Evolutionary conservation across 2,113 vertebrate species (phyloP).

Genomic region (Nibea albiflora): DNA sequence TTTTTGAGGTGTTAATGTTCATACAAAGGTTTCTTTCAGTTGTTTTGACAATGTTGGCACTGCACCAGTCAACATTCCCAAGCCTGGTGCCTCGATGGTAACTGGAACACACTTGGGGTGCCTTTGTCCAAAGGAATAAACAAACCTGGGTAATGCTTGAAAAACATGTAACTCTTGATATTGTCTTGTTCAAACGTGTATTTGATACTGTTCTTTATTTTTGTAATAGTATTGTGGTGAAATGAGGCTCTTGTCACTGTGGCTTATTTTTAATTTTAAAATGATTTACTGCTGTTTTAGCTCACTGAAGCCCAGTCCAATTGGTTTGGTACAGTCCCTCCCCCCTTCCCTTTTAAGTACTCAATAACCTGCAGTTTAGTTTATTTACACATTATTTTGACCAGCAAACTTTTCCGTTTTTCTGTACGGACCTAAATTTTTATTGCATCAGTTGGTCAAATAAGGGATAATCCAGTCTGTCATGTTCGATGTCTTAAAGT

Average conservation of each 20-base stretch:
- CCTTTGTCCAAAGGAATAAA: constrained; percentile 83
- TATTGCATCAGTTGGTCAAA: constrained; percentile 7
- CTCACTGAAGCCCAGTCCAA: constrained; percentile 16
- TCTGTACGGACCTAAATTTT: neutral
- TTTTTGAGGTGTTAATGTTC: constrained; percentile 20
- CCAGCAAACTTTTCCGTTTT: constrained; percentile 30
- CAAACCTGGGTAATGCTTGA: constrained; percentile 89
- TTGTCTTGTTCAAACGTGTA: constrained; percentile 70
- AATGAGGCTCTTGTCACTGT: constrained; percentile 54
- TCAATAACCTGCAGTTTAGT: constrained; percentile 11
- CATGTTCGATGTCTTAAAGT: constrained; percentile 22
- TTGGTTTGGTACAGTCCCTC: constrained; percentile 38
- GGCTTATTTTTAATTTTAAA: constrained; percentile 24
- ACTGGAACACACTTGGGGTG: constrained; percentile 75
- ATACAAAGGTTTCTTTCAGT: constrained; percentile 44
- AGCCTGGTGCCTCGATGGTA: constrained; percentile 54
- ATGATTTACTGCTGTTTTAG: constrained; percentile 57
- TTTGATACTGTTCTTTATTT: constrained; percentile 77
- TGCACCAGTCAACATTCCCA: constrained; percentile 54
- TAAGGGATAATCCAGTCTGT: constrained; percentile 21
- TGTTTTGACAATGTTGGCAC: constrained; percentile 43
- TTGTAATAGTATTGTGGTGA: constrained; percentile 56
- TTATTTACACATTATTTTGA: constrained; percentile 14
- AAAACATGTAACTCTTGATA: constrained; percentile 79
- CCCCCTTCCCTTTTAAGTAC: neutral